phyloP scores from a whole-genome alignment of 2,113 vertebrate species.

The Acrocephalus arundinaceus region DNA sequence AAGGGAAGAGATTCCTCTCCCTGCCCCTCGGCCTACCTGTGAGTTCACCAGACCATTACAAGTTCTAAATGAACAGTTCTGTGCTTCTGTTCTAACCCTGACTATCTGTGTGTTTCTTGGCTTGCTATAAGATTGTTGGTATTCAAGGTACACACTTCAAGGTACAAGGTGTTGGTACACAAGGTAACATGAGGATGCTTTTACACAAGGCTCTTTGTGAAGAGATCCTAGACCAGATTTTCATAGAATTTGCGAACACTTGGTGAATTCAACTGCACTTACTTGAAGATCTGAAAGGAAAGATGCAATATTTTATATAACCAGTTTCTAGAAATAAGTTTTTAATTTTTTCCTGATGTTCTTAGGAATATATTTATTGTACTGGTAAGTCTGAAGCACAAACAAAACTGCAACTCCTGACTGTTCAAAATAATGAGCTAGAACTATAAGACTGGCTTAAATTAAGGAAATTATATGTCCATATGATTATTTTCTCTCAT shows the following conservation, averaged over 20 bases:
- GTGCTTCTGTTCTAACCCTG: neutral
- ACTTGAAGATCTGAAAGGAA: neutral
- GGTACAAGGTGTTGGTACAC: too few species aligned
- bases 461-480: neutral
- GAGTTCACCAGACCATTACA: neutral
- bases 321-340: neutral
- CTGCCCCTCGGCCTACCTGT: neutral
- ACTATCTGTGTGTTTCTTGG: neutral
- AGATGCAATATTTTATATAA: neutral
- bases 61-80: constrained; percentile 22
- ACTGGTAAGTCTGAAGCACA: neutral
- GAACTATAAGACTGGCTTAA: neutral
- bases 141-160: neutral
- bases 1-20: constrained; percentile 14
- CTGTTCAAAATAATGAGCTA: neutral
- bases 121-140: neutral
- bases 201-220: neutral
- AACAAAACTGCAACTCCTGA: neutral
- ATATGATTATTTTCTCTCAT: neutral
- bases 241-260: neutral
- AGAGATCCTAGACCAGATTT: neutral
- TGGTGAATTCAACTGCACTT: neutral
- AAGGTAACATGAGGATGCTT: neutral
- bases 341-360: neutral
- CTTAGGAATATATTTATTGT: neutral